phyloP scores from a whole-genome alignment of 1,140 invertebrate species.

The Sminthurinus signatus region DNA sequence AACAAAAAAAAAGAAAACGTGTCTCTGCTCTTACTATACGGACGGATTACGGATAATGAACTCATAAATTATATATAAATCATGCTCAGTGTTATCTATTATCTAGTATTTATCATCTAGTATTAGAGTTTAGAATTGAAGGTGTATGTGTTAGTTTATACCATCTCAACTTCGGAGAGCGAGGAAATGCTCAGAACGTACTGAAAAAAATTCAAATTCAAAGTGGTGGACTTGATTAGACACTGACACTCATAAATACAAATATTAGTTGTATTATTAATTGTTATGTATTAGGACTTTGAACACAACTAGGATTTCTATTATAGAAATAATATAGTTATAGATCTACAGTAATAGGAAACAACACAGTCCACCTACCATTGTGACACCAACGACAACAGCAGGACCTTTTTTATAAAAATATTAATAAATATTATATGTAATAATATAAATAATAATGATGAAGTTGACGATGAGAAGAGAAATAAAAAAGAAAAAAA shows the following conservation, averaged over 20 bases:
- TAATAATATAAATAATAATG: no score
- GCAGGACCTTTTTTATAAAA: no score
- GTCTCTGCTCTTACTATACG: slow-evolving; percentile 22
- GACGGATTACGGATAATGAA: no score
- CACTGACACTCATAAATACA: background rate
- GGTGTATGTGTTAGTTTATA: slow-evolving; percentile 50
- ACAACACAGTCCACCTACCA: no score
- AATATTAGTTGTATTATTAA: background rate
- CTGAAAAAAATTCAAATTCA: slow-evolving; percentile 95
- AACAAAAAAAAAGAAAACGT: background rate
- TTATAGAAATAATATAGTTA: background rate
- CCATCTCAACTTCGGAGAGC: slow-evolving; percentile 98
- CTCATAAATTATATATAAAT: no score
- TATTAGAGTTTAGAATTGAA: slow-evolving; percentile 14
- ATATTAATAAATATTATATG: no score
- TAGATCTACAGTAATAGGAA: background rate
- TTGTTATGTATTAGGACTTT: background rate
- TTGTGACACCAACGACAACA: no score
- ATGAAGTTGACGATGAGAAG: no score
- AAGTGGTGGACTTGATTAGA: slow-evolving; percentile 71
- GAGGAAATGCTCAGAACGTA: slow-evolving; percentile 98
- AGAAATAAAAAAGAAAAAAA: no score
- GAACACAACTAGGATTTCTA: background rate
- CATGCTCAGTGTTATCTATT: background rate
- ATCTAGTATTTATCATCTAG: background rate